phyloP scores from a whole-genome alignment of 2,113 vertebrate species.

The Oncorhynchus clarkii region DNA sequence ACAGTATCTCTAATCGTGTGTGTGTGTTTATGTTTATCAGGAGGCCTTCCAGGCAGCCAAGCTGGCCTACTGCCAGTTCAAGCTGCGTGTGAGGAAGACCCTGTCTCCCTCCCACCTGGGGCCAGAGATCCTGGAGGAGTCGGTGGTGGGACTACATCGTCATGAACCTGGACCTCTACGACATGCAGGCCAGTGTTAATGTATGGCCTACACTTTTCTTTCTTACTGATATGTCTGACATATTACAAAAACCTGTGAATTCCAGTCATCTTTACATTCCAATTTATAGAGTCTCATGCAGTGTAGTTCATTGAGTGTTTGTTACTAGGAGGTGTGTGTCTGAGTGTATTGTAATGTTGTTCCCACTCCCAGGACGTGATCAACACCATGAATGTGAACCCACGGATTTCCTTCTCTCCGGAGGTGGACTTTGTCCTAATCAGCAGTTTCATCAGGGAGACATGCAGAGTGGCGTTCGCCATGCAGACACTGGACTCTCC shows the following conservation, averaged over 20 bases:
- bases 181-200: constrained; percentile 82
- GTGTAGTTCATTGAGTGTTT: background rate
- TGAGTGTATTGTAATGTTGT: background rate
- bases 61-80: constrained; percentile 87
- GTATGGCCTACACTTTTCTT: constrained; percentile 58
- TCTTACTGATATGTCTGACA: background rate
- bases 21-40: constrained; percentile 59
- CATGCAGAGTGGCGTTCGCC: constrained; percentile 85
- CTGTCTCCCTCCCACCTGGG: constrained; percentile 73
- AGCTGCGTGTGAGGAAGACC: constrained; percentile 81
- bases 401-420: constrained; percentile 86
- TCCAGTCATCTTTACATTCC: background rate
- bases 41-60: constrained; percentile 92
- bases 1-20: background rate
- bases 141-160: constrained; percentile 84
- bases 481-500: constrained; percentile 90
- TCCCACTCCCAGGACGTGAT: constrained; percentile 81
- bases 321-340: background rate
- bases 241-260: background rate
- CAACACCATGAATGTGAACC: constrained; percentile 84
- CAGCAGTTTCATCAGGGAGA: constrained; percentile 82
- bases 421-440: constrained; percentile 86
- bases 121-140: constrained; percentile 77
- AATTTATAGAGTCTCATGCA: background rate
- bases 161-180: constrained; percentile 86